Evolutionary conservation across 23 tunicate genomes (phyloP).

Genomic region (Pegea sp.): DNA sequence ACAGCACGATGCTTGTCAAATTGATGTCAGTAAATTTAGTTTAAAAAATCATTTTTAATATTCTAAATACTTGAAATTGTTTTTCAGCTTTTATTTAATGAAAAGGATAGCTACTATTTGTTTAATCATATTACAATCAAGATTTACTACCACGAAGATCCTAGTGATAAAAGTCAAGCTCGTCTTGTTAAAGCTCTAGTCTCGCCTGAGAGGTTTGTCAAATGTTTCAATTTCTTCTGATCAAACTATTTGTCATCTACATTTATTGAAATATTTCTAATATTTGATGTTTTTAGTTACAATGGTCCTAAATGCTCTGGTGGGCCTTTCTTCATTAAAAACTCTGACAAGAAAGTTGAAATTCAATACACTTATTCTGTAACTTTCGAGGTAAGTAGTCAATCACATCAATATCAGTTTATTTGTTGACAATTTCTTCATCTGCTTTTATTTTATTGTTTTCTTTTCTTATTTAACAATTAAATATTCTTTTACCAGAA

Average conservation of each 20-base stretch:
- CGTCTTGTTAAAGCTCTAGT: constrained; percentile 45
- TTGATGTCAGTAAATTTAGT: constrained; percentile 24
- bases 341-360: constrained; percentile 6
- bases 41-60: neutral
- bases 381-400: constrained; percentile 29
- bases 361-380: constrained; percentile 54
- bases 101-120: constrained; percentile 29
- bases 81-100: constrained; percentile 7
- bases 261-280: too few relatives aligned
- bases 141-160: constrained; percentile 31
- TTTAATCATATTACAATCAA: constrained; percentile 91
- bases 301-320: constrained; percentile 20
- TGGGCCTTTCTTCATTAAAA: constrained; percentile 18
- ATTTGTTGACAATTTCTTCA: too few relatives aligned
- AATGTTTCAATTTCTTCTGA: too few relatives aligned
- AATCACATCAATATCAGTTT: too few relatives aligned
- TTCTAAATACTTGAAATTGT: neutral
- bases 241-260: too few relatives aligned
- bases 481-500: constrained; percentile 21
- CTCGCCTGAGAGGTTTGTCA: constrained; percentile 75
- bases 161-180: constrained; percentile 10
- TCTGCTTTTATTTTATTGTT: neutral
- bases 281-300: constrained; percentile 10
- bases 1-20: constrained; percentile 49
- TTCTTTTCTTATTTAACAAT: neutral